phyloP scores from a whole-genome alignment of 2,113 vertebrate genomes.

The Ciconia boyciana region DNA sequence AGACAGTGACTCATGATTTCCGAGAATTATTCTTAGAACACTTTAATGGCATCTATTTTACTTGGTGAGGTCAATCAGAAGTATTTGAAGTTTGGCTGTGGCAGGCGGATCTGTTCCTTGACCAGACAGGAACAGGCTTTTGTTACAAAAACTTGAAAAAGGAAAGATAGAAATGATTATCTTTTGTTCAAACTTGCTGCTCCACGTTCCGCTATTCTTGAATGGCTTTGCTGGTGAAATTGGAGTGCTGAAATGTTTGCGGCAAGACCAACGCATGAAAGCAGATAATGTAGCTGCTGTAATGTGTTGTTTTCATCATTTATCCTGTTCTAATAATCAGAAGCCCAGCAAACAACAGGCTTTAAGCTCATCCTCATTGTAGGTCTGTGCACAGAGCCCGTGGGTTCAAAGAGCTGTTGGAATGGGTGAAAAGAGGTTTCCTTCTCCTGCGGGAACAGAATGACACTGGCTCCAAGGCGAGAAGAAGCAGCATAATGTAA shows the following conservation, averaged over 20 bases:
- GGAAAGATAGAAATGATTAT: background rate
- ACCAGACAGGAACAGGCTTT: background rate
- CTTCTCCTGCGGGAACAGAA: background rate
- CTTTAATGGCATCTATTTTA: conserved; percentile 11
- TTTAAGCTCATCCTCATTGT: background rate
- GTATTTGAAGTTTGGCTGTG: background rate
- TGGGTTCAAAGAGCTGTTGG: background rate
- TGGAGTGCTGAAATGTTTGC: background rate
- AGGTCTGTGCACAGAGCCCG: rapidly evolving
- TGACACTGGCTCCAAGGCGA: rapidly evolving
- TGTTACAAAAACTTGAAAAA: conserved; percentile 22
- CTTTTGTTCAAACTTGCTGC: background rate
- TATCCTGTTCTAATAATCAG: background rate
- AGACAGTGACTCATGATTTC: conserved; percentile 52
- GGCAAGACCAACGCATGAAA: rapidly evolving
- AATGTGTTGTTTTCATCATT: background rate
- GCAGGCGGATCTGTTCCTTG: background rate
- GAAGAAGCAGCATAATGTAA: background rate
- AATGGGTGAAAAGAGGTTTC: background rate
- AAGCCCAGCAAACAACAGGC: background rate
- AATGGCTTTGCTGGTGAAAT: background rate
- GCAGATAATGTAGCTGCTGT: background rate
- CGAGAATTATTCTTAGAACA: conserved; percentile 35
- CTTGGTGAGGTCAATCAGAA: conserved; percentile 15
- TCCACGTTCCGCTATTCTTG: background rate